Evolutionary conservation across 2,113 vertebrate genomes (phyloP).

Genomic region (Parotia lawesii): DNA sequence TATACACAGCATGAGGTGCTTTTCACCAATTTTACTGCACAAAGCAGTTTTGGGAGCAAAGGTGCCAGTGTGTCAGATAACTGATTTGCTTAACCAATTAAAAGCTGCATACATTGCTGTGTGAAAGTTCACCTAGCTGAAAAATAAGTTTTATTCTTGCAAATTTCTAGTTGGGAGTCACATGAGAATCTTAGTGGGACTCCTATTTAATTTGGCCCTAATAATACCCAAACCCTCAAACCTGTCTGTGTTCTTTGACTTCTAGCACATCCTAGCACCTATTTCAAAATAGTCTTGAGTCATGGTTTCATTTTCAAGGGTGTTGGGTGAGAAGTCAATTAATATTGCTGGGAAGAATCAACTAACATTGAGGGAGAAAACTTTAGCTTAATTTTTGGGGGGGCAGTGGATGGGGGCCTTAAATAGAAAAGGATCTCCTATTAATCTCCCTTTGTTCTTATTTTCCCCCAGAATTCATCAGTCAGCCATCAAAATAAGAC

Average conservation of each 20-base stretch:
- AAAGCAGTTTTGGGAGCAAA: background rate
- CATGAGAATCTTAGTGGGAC: background rate
- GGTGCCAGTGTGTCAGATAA: background rate
- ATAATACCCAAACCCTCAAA: background rate
- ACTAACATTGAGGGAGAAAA: background rate
- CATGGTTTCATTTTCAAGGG: background rate
- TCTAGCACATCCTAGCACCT: background rate
- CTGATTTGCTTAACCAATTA: background rate
- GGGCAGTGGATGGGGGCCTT: accelerated
- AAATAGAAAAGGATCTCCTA: background rate
- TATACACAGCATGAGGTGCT: background rate
- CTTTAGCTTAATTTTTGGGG: background rate
- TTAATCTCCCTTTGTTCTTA: background rate
- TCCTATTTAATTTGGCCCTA: background rate
- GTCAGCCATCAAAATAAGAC: slow-evolving; percentile 28
- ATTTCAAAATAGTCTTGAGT: slow-evolving; percentile 1
- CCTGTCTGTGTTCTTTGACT: background rate
- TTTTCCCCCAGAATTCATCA: slow-evolving; percentile 29
- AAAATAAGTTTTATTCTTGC: background rate
- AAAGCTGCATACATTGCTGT: background rate
- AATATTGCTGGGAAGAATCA: background rate
- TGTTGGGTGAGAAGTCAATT: background rate
- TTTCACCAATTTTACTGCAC: background rate
- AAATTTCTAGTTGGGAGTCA: background rate
- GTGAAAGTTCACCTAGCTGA: background rate